phyloP scores from a whole-genome alignment of 2,797 vertebrate species.

The Phalanger gymnotis region DNA sequence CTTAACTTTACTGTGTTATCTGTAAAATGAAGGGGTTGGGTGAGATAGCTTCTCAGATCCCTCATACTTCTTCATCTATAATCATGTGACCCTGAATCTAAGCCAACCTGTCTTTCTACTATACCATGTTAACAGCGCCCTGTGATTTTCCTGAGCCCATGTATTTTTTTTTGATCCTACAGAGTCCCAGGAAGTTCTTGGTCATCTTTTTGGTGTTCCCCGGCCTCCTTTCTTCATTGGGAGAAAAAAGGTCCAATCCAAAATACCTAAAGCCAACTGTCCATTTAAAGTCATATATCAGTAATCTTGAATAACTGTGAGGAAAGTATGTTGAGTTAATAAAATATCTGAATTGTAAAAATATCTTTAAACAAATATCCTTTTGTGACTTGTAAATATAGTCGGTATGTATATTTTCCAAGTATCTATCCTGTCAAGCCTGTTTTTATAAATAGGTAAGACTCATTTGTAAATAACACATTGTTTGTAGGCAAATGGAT shows the following conservation, averaged over 20 bases:
- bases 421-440: not conserved
- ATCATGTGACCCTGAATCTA: not conserved
- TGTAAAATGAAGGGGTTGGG: not conserved
- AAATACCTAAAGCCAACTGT: not conserved
- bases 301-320: not conserved
- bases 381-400: not conserved
- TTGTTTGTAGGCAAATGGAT: not conserved
- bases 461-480: not conserved
- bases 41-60: not conserved
- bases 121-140: not conserved
- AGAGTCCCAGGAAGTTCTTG: not conserved
- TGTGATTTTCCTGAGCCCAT: not conserved
- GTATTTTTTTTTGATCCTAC: not conserved
- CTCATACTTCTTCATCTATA: not conserved
- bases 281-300: not conserved
- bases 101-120: not conserved
- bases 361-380: not conserved
- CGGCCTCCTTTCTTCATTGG: not conserved
- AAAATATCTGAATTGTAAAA: not conserved
- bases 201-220: not conserved
- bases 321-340: not conserved
- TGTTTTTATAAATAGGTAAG: not conserved
- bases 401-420: not conserved
- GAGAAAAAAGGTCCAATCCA: not conserved
- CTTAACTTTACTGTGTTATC: not conserved